Percentiles rank a stretch among this genome's conserved stretches.
Evolutionary conservation across 2,797 vertebrate genomes (phyloP).

Genomic region (Pipistrellus kuhlii): DNA sequence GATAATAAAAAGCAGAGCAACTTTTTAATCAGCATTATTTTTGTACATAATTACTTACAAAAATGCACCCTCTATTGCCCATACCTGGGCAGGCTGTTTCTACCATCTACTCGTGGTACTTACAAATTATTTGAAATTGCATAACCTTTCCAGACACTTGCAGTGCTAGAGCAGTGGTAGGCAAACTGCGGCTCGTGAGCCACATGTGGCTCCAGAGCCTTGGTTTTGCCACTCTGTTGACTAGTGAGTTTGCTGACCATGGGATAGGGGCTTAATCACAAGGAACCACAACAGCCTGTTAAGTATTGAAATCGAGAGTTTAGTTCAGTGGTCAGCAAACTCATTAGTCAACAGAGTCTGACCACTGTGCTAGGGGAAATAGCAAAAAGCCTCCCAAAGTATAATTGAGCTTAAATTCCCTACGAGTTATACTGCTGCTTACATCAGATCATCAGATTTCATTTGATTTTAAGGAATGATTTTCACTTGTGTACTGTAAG

Average conservation of each 20-base stretch:
- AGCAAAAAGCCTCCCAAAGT: background rate
- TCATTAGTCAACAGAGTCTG: too few relatives aligned
- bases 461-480: constrained; percentile 45
- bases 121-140: constrained; percentile 26
- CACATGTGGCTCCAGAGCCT: too few relatives aligned
- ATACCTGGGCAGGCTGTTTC: background rate
- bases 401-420: constrained; percentile 39
- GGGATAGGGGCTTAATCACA: too few relatives aligned
- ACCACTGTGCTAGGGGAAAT: background rate
- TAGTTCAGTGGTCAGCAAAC: too few relatives aligned
- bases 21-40: constrained; percentile 20
- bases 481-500: constrained; percentile 9
- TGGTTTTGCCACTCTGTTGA: too few relatives aligned
- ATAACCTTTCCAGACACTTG: constrained; percentile 2
- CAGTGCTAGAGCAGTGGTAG: background rate
- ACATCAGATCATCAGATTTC: background rate
- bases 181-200: too few relatives aligned
- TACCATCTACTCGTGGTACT: background rate
- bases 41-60: constrained; percentile 24
- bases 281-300: too few relatives aligned
- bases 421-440: background rate
- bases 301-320: too few relatives aligned
- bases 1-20: constrained; percentile 45
- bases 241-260: too few relatives aligned
- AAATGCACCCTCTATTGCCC: background rate